These are phyloP conservation scores for Protomyctophum bolini DNA, from an alignment of 2,113 vertebrate species.

Conservation along the genomic window DNA sequence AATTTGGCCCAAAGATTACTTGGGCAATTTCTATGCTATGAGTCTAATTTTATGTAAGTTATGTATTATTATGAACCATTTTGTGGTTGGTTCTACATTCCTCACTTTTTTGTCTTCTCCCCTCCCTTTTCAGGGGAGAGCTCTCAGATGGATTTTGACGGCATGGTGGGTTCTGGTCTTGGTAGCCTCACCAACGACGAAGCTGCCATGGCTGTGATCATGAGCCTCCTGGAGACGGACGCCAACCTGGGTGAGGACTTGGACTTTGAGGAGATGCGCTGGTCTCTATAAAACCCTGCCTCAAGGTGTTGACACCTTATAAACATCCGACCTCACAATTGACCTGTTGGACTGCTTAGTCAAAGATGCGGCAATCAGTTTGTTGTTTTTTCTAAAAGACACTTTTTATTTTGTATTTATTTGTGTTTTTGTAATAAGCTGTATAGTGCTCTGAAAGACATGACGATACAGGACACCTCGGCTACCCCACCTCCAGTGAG, in stretches of 20 bases:
- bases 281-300: slow-evolving; percentile 82
- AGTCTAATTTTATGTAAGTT: background rate
- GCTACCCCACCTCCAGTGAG: slow-evolving; percentile 43
- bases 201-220: slow-evolving; percentile 88
- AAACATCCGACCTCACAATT: slow-evolving; percentile 17
- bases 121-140: slow-evolving; percentile 73
- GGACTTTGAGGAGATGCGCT: slow-evolving; percentile 88
- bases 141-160: slow-evolving; percentile 87
- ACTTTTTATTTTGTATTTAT: slow-evolving; percentile 50
- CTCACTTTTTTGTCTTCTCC: background rate
- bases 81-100: background rate
- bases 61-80: background rate
- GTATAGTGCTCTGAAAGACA: slow-evolving; percentile 36
- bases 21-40: too few species aligned
- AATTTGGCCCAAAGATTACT: too few species aligned
- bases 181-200: slow-evolving; percentile 82
- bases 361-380: slow-evolving; percentile 13
- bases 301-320: slow-evolving; percentile 16
- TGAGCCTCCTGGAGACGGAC: slow-evolving; percentile 93
- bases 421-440: slow-evolving; percentile 50
- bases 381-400: background rate
- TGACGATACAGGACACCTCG: slow-evolving; percentile 22
- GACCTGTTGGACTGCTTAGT: slow-evolving; percentile 22
- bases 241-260: slow-evolving; percentile 84
- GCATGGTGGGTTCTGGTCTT: slow-evolving; percentile 80